Evolutionary conservation across 1,140 invertebrate genomes (phyloP).

Genomic region (Tyrophagus putrescentiae): DNA sequence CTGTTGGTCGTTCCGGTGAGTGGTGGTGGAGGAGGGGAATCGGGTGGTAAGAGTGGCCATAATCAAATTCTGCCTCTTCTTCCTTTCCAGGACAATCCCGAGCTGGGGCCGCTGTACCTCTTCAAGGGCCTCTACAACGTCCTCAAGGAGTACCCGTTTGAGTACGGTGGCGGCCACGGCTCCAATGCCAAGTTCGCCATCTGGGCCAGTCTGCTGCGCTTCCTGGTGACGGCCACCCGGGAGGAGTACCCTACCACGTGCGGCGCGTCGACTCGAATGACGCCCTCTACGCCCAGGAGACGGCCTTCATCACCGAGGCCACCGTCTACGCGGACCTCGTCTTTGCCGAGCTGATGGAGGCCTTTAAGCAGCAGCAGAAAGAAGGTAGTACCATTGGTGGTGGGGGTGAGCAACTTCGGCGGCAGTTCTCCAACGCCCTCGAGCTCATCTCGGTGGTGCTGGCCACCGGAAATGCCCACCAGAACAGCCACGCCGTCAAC

Average conservation of each 20-base stretch:
- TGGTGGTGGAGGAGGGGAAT: slow-evolving; percentile 26
- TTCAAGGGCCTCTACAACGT: slow-evolving; percentile 56
- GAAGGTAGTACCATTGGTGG: not conserved
- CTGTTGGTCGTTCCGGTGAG: slow-evolving; percentile 67
- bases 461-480: not conserved
- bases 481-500: slow-evolving; percentile 2
- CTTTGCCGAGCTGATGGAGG: slow-evolving; percentile 55
- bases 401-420: not conserved
- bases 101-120: slow-evolving; percentile 60
- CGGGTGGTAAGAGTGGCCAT: no score
- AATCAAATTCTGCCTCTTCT: no score
- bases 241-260: slow-evolving; percentile 66
- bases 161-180: slow-evolving; percentile 39
- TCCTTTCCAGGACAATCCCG: slow-evolving; percentile 56
- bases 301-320: slow-evolving; percentile 64
- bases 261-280: slow-evolving; percentile 84
- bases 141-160: slow-evolving; percentile 51
- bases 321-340: slow-evolving; percentile 59
- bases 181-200: slow-evolving; percentile 40
- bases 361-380: slow-evolving; percentile 38
- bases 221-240: slow-evolving; percentile 54
- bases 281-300: slow-evolving; percentile 71
- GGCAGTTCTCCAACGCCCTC: not conserved
- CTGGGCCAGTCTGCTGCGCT: slow-evolving; percentile 53
- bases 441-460: slow-evolving; percentile 5